Evolutionary conservation across 1,140 invertebrate species (phyloP).

Genomic region (Lasaia peninsularis): DNA sequence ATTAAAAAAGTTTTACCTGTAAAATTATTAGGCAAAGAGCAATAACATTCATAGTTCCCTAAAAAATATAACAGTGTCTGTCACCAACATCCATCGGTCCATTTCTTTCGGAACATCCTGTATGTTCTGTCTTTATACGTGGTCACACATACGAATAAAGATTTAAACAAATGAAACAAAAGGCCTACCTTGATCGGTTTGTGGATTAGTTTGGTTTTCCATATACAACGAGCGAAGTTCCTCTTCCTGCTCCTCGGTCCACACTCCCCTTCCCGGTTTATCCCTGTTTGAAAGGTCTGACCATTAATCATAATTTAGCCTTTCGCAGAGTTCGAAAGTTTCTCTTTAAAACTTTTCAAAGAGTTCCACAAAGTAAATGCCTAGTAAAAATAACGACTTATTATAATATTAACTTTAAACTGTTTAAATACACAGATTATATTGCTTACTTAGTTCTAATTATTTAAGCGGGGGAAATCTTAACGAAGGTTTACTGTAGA

Average conservation of each 20-base stretch:
- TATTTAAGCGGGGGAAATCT: too few species aligned
- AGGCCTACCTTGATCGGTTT: conserved; percentile 77
- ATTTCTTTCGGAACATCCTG: too few species aligned
- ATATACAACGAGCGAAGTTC: conserved; percentile 89
- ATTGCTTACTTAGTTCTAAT: background rate
- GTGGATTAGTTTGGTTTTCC: conserved; percentile 86
- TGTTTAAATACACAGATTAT: background rate
- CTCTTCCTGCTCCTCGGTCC: conserved; percentile 92
- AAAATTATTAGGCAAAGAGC: too few species aligned
- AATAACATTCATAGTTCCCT: too few species aligned
- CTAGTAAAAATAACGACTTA: background rate
- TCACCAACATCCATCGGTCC: too few species aligned
- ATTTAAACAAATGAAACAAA: too few species aligned
- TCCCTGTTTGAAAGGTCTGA: conserved; percentile 34
- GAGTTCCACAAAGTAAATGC: background rate
- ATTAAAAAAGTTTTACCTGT: too few species aligned
- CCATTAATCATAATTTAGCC: conserved; percentile 48
- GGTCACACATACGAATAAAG: too few species aligned
- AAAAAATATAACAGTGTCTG: too few species aligned
- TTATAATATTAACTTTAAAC: background rate
- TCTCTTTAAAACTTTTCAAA: conserved; percentile 17
- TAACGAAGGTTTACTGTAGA: too few species aligned
- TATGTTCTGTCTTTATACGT: too few species aligned
- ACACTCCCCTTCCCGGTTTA: conserved; percentile 73
- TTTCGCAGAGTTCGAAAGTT: conserved; percentile 23